Percentiles rank a stretch among this genome's conserved stretches.
Evolutionary conservation across 2,888 invertebrate genomes (phyloP).

Genomic region (Eupithecia subumbrata): DNA sequence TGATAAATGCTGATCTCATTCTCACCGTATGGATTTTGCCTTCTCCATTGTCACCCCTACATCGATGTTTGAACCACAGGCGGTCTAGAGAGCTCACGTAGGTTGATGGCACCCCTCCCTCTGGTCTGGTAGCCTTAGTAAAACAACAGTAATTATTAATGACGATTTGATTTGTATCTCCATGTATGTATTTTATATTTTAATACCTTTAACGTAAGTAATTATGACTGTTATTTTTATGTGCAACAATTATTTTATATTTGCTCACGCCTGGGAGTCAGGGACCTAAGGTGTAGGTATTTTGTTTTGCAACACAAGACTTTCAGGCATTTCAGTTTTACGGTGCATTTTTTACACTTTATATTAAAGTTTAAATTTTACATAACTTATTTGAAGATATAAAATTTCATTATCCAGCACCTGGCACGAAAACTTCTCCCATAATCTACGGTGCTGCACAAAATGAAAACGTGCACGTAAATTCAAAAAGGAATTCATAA

Average conservation of each 20-base stretch:
- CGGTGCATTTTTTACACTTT: neutral
- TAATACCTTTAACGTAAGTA: neutral
- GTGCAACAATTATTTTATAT: neutral
- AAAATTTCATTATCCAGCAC: constrained; percentile 39
- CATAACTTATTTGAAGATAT: constrained; percentile 3
- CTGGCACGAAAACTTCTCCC: constrained; percentile 40
- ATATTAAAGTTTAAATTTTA: constrained; percentile 2
- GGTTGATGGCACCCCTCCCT: constrained; percentile 18
- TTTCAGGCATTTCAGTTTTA: neutral
- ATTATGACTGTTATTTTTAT: neutral
- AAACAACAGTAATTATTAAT: constrained; percentile 57
- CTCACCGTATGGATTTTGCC: constrained; percentile 32
- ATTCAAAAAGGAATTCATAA: constrained; percentile 69
- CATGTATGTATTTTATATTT: neutral
- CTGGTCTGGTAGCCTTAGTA: constrained; percentile 44
- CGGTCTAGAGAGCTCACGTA: constrained; percentile 47
- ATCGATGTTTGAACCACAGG: constrained; percentile 43
- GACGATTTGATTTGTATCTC: constrained; percentile 43
- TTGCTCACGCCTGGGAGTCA: neutral
- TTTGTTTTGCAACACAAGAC: neutral
- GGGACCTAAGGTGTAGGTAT: neutral
- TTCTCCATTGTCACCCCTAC: constrained; percentile 41
- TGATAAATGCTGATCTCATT: too few species aligned
- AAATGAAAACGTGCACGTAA: constrained; percentile 57
- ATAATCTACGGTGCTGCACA: constrained; percentile 43